Evolutionary conservation across 1,140 invertebrate genomes (phyloP).

Genomic region (Tetranychus cinnabarinus): DNA sequence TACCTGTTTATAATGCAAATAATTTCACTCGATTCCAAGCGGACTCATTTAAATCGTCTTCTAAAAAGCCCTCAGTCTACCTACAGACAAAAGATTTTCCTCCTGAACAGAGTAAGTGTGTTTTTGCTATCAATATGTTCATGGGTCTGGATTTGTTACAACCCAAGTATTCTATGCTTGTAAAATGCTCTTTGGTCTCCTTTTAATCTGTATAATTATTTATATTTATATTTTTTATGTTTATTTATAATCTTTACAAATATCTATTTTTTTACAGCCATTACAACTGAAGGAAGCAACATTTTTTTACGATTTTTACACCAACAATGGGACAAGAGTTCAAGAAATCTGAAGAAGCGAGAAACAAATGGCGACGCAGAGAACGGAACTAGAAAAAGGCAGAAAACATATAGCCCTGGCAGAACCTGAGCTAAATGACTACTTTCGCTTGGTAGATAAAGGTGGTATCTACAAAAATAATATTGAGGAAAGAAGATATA

Average conservation of each 20-base stretch:
- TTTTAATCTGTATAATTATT: neutral
- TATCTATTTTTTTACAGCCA: constrained; percentile 37
- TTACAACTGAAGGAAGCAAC: constrained; percentile 81
- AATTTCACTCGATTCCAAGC: constrained; percentile 72
- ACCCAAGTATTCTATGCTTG: neutral
- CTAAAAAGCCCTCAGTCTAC: constrained; percentile 9
- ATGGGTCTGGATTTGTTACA: neutral
- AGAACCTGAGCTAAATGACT: no score
- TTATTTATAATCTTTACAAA: neutral
- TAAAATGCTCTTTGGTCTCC: neutral
- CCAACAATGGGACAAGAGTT: constrained; percentile 69
- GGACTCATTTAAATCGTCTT: constrained; percentile 50
- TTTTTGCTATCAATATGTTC: neutral
- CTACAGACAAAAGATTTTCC: constrained; percentile 67
- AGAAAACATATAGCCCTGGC: neutral
- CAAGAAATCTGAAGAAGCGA: neutral
- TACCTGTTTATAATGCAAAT: constrained; percentile 64
- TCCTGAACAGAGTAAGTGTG: constrained; percentile 47
- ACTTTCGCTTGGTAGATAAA: no score
- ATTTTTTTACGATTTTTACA: constrained; percentile 75
- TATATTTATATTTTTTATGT: neutral
- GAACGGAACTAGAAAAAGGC: neutral
- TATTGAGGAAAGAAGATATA: no score
- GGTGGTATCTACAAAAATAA: no score
- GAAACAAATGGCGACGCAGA: neutral